Base-by-base conservation (phyloP, 1,140 invertebrate species). In the Drosophila sechellia region DNA sequence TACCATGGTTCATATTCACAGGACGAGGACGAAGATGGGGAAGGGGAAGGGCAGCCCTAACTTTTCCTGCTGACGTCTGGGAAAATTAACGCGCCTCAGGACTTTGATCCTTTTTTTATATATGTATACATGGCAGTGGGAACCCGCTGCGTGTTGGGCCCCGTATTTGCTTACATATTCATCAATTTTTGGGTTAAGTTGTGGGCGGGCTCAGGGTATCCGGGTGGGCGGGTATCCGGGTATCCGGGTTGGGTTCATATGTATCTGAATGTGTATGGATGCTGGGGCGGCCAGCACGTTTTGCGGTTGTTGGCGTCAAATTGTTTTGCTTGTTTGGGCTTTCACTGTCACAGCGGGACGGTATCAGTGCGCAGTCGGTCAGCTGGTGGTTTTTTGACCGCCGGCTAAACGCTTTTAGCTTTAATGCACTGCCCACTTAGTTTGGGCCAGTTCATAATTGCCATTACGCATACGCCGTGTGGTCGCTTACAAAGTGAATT, bases 151-250 rank as follows among this genome's bases (percentile, higher is more conserved):
- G 78, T 78, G 83, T 74, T 66, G 77, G 77, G 70, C 57, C 63
- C 49, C 43, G 59, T 86, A 89, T 89, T 83, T 89, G 84, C 84
- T 84, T 89, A 90, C 85, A 80, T 89, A 89, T 89, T 89, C 85
- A 89, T 89, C 85, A 89, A 89, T 89, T 89, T 89, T 80, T 84
- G 85, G 77, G 79, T 84, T 89, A 87, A 83, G 81, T 69, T 87
- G 79, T 87, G 83, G 79, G 84, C 63, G 79, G 63, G 3, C 20
- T 25, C 37, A 8, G 42, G 17, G 35, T 56, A 2, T 43, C 42
- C 43, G 54, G 20, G 22, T 25, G 15, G 6, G 5, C 40, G 4
- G 12, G 11, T 13, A 10, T 20, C 3, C 15, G 43, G 49, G 31
- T 8, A 31, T 17, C 15, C 8, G 12, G 46, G 25, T 0, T 5